A percentile compares a stretch with the other conserved stretches of the same genome.
Evolutionary conservation across 2,888 invertebrate genomes (phyloP).

Genomic region (Heliothis peltigera): DNA sequence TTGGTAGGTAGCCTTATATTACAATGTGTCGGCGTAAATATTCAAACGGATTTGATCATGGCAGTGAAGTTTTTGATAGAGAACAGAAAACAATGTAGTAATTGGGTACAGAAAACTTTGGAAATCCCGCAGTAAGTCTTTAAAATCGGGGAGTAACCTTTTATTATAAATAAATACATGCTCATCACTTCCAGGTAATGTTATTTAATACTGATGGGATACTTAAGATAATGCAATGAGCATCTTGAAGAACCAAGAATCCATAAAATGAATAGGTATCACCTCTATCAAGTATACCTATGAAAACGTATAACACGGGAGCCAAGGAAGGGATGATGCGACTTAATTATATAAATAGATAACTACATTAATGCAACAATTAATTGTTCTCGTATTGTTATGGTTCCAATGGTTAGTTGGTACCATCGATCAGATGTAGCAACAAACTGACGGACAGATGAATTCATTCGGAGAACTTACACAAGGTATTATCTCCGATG

Average conservation of each 20-base stretch:
- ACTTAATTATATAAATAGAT: slow-evolving; percentile 47
- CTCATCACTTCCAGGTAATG: not conserved
- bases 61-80: no score
- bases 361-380: slow-evolving; percentile 49
- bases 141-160: not conserved
- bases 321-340: slow-evolving; percentile 17
- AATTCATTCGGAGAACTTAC: slow-evolving; percentile 53
- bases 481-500: slow-evolving; percentile 58
- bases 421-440: slow-evolving; percentile 41
- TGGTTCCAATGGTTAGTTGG: slow-evolving; percentile 45
- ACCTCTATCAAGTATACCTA: not conserved
- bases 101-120: not conserved
- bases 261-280: not conserved
- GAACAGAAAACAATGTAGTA: no score
- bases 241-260: not conserved
- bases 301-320: not conserved
- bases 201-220: not conserved
- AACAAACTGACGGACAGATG: slow-evolving; percentile 37
- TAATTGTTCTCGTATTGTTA: slow-evolving; percentile 60
- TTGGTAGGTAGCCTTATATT: no score
- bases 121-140: not conserved
- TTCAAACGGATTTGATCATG: no score
- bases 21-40: no score
- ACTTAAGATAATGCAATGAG: no score
- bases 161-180: not conserved